Base-by-base conservation (phyloP, 1,140 invertebrate genomes). In the Copidosoma floridanum region DNA sequence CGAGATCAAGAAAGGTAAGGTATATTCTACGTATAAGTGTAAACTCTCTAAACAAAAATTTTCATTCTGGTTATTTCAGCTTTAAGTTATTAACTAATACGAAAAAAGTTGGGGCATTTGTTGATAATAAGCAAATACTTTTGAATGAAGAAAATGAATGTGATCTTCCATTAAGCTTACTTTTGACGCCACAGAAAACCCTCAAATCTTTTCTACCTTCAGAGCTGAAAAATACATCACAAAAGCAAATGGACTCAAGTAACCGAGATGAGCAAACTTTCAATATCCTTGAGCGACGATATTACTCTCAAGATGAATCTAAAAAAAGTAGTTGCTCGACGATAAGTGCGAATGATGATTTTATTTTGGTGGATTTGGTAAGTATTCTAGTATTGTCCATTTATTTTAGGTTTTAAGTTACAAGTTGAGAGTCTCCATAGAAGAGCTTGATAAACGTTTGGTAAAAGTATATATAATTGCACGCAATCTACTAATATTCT, bases 291-390 rank as follows among this genome's bases (percentile, higher is more conserved):
- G n/a, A n/a, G n/a, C n/a, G n/a, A n/a, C n/a, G n/a, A n/a, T n/a
- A n/a, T n/a, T 71, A 74, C 63, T 78, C 79, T 18, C 74, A 73
- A 64, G 78, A 75, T 55, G 76, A 71, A 54, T 81, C 77, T 20
- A 76, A 79, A 68, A 72, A 79, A 63, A 81, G 81, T 64, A 82
- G 79, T 65, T 78, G 80, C 63, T 83, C 82, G 20, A 78, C 83
- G 71, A 80, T 79, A 43, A 85, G 84, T 65, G 82, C 81, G 51
- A 81, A 84, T 65, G 86, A 88, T 66, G 87, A 88, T 76, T 89
- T 89, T 83, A 88, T 89, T 74, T 86, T 89, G 84, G 85, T 89
- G 79, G 87, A 89, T 78, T 82, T 87, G 85, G 85, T 87, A 84
- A 85, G 81, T 83, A 76, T 74, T n/a, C n/a, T n/a, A n/a, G n/a